phyloP scores from a whole-genome alignment of 2,113 vertebrate genomes.

The Podarcis raffonei region DNA sequence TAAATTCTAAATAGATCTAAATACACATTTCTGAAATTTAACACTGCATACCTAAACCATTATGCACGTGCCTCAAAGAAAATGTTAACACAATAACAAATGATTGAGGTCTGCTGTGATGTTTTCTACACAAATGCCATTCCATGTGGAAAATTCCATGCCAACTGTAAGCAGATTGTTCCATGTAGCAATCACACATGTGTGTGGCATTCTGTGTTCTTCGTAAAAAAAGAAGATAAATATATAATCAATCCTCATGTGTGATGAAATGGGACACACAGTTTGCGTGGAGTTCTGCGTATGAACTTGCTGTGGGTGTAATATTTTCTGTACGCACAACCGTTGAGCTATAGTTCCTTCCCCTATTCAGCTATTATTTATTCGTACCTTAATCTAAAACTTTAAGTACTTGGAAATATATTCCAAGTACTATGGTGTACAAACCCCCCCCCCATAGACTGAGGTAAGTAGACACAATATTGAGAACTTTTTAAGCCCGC shows the following conservation, averaged over 20 bases:
- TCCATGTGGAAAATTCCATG: background rate
- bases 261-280: no score
- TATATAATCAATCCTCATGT: no score
- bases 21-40: background rate
- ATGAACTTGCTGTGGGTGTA: background rate
- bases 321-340: background rate
- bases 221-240: background rate
- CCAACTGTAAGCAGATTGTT: background rate
- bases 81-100: background rate
- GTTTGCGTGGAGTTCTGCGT: background rate
- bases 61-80: background rate
- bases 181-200: no score
- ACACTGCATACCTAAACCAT: background rate
- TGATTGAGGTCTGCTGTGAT: background rate
- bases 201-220: background rate
- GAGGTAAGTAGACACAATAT: background rate
- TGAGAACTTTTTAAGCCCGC: background rate
- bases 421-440: background rate
- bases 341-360: no score
- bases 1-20: background rate
- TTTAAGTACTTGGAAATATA: background rate
- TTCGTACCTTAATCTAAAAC: background rate
- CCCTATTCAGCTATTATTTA: background rate
- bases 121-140: background rate
- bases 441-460: background rate